Percentiles rank a stretch among this genome's conserved stretches.
Evolutionary conservation across 2,797 vertebrate genomes (phyloP).

Genomic region (Rhynchonycteris naso): DNA sequence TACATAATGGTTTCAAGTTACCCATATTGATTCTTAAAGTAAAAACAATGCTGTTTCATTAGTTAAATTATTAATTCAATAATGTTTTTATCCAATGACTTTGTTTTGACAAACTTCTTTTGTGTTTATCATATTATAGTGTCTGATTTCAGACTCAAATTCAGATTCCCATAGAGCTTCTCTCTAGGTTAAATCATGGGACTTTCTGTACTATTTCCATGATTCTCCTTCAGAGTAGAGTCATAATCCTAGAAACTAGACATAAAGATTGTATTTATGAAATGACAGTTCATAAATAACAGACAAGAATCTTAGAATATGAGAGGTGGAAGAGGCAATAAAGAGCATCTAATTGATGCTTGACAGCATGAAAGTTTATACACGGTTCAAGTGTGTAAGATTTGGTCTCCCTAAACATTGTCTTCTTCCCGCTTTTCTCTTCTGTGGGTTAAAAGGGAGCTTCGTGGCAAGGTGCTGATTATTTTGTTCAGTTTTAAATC

Average conservation of each 20-base stretch:
- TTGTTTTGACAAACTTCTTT: neutral
- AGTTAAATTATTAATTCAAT: slow-evolving; percentile 25
- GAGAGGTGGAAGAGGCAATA: neutral
- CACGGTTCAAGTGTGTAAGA: neutral
- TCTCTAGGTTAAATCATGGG: neutral
- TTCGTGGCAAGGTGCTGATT: neutral
- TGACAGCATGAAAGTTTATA: neutral
- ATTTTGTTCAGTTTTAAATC: neutral
- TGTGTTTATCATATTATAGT: neutral
- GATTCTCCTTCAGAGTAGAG: neutral
- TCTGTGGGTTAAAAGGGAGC: neutral
- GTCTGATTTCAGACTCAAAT: neutral
- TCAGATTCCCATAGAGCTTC: neutral
- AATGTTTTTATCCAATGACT: neutral
- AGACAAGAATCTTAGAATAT: neutral
- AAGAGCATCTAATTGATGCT: neutral
- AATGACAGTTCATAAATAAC: neutral
- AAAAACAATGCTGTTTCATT: neutral
- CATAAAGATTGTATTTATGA: neutral
- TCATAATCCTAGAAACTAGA: neutral
- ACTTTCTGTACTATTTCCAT: neutral
- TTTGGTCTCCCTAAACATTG: neutral
- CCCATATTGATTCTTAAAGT: neutral
- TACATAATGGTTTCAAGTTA: neutral
- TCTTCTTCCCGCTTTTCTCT: neutral